Evolutionary conservation across 2,797 vertebrate genomes (phyloP), one percentile per base, ranked within the genome.

Genomic region (Crossoptilon crossoptilon): DNA sequence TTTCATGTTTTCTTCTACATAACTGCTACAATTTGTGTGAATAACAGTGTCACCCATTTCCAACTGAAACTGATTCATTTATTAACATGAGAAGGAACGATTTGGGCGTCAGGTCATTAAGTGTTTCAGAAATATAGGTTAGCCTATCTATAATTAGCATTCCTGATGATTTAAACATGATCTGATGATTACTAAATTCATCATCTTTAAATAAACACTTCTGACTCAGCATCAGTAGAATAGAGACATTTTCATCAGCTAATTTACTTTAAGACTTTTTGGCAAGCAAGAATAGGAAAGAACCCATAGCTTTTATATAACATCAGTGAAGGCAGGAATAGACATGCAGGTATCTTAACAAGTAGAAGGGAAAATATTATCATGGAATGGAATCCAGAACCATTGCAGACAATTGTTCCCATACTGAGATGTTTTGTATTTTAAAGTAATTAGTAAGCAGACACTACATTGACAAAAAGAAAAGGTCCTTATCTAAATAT

Each of bases 181-280:
- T 67, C 91, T 93, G 96, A 91, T 93, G 92, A 96, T 81, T 93
- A 84, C 67, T 84, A 86, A 92, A 90, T 89, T 96, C 91, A 95
- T 95, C 96, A 70, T 96, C 92, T 94, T 95, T 87, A 96, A 95
- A 94, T 95, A 96, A 94, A 84, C 51, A 93, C 84, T 86, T 90
- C 73, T 95, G 82, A 95, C 84, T 96, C 95, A 94, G 88, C 93
- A 96, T 78, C 87, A 94, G 92, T 77, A 93, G 81, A 92, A 90
- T 22, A 88, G 59, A 94, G 72, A 88, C 83, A 71, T 95, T 94
- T 95, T 96, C 92, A 95, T 78, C 95, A 95, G 87, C 82, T 91
- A 78, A 94, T 95, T 95, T 94, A 93, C 69, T 59, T 87, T 62
- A 77, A 90, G 88, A 95, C 60, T 68, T 91, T 72, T 71, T 96